Percentiles rank a stretch among this genome's conserved stretches.
These are phyloP conservation scores for Coptodon rendalli DNA, from an alignment of 2,113 vertebrate species.

Conservation along the genomic window DNA sequence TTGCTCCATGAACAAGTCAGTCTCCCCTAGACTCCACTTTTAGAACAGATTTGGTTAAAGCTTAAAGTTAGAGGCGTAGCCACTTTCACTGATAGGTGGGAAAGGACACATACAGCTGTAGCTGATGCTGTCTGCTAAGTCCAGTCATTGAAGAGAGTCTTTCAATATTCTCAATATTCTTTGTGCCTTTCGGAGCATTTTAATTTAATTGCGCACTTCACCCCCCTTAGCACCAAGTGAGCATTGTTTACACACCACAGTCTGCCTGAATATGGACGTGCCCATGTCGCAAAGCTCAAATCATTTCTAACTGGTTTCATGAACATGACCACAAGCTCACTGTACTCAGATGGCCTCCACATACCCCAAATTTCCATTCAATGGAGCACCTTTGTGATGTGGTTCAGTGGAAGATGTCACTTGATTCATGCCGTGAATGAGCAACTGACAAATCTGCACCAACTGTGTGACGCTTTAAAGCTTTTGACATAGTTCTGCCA, in stretches of 20 bases:
- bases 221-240: not conserved
- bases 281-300: not conserved
- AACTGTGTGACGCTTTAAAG: not conserved
- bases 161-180: not conserved
- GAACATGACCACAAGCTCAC: not conserved
- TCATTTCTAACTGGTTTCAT: not conserved
- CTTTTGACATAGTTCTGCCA: not conserved
- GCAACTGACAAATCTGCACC: not conserved
- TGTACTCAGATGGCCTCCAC: not conserved
- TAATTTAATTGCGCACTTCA: not conserved
- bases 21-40: not conserved
- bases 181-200: not conserved
- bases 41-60: not conserved
- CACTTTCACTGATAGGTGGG: not conserved
- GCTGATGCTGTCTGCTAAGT: not conserved
- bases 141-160: not conserved
- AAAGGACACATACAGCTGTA: not conserved
- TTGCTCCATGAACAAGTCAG: not conserved
- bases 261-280: not conserved
- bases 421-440: not conserved
- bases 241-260: not conserved
- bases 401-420: not conserved
- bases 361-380: not conserved
- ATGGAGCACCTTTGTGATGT: not conserved
- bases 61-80: fast-evolving